These are phyloP conservation scores for Oryzias melastigma DNA, from an alignment of 2,113 vertebrate genomes.

Conservation along the genomic window DNA sequence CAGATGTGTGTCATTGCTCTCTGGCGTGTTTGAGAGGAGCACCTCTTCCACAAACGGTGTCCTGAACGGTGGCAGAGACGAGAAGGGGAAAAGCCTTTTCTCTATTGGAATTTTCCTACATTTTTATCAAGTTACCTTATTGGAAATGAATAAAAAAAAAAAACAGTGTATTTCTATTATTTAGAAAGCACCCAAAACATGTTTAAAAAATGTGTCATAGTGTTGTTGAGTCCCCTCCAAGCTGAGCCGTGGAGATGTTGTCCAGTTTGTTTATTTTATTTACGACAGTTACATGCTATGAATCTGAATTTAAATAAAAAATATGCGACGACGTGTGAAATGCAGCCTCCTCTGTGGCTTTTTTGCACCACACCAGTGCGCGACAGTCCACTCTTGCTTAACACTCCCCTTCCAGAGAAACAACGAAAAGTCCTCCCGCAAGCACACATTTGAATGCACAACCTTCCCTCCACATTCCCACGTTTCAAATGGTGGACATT, in stretches of 20 bases:
- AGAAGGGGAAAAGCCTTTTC: neutral
- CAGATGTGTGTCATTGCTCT: neutral
- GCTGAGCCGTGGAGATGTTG: too few relatives aligned
- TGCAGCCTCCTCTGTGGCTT: neutral
- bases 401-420: conserved; percentile 46
- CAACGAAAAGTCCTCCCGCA: conserved; percentile 57
- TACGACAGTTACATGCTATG: too few relatives aligned
- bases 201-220: too few relatives aligned
- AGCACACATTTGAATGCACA: conserved; percentile 64
- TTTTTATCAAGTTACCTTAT: too few relatives aligned
- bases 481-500: conserved; percentile 70
- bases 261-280: too few relatives aligned
- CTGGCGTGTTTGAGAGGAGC: neutral
- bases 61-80: neutral
- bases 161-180: too few relatives aligned
- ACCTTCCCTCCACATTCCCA: conserved; percentile 44
- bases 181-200: too few relatives aligned
- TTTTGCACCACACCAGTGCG: conserved; percentile 1
- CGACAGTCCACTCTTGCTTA: conserved; percentile 23
- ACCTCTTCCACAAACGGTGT: neutral
- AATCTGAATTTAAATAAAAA: too few relatives aligned
- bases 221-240: too few relatives aligned
- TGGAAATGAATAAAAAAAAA: too few relatives aligned
- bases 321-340: too few relatives aligned
- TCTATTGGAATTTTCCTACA: too few relatives aligned